phyloP scores from a whole-genome alignment of 2,797 vertebrate species.

The Chloroceryle amazona region DNA sequence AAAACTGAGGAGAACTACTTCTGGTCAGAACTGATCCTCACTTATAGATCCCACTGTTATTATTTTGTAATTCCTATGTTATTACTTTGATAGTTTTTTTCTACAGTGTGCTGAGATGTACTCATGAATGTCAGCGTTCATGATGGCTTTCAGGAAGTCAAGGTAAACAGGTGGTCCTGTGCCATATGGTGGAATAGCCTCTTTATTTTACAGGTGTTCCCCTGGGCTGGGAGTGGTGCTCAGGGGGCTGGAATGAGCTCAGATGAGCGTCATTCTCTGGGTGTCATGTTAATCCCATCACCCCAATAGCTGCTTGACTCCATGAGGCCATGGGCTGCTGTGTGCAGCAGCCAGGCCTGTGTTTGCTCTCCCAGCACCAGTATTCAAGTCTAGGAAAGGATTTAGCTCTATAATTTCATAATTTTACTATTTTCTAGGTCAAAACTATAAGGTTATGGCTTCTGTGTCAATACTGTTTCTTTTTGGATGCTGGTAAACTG shows the following conservation, averaged over 20 bases:
- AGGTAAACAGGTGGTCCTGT: not conserved
- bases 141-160: not conserved
- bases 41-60: not conserved
- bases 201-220: not conserved
- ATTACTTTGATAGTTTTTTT: not conserved
- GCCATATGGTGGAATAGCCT: too few relatives aligned
- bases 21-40: not conserved
- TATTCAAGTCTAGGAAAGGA: not conserved
- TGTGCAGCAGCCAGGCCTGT: not conserved
- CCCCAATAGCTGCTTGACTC: fast-evolving
- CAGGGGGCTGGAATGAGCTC: not conserved
- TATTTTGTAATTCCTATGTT: not conserved
- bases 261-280: not conserved
- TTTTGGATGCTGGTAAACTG: not conserved
- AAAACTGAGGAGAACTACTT: not conserved
- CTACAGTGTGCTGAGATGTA: not conserved
- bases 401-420: not conserved
- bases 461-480: not conserved
- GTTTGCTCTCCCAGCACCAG: not conserved
- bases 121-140: not conserved
- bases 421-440: not conserved
- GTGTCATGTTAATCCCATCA: not conserved
- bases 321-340: fast-evolving
- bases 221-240: not conserved
- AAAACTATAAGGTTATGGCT: not conserved